A percentile compares a stretch with the other conserved stretches of the same genome.
These are phyloP conservation scores for Cyphomyrus plagiostoma DNA, from an alignment of 2,113 vertebrate genomes.

Conservation along the genomic window DNA sequence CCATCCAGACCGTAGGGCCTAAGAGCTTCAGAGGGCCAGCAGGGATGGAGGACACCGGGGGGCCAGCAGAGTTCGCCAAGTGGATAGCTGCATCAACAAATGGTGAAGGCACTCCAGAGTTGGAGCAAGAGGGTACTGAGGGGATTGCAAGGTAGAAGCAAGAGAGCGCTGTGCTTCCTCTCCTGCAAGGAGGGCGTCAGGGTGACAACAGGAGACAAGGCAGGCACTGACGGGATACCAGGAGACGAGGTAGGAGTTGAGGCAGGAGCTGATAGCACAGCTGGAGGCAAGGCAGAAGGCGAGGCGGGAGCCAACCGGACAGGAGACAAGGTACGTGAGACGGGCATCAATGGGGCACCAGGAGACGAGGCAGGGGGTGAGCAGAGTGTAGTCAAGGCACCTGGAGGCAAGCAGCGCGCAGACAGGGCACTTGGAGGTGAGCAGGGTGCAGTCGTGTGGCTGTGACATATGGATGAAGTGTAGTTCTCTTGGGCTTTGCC, in stretches of 20 bases:
- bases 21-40: neutral
- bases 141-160: neutral
- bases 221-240: neutral
- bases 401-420: no score
- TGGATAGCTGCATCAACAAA: no score
- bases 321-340: no score
- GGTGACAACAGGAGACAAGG: neutral
- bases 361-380: no score
- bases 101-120: neutral
- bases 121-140: neutral
- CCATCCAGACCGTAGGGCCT: neutral
- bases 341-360: no score
- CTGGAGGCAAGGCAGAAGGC: neutral
- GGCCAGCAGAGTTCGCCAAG: neutral
- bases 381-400: no score
- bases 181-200: neutral
- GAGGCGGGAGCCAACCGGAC: neutral
- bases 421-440: no score
- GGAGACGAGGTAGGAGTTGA: neutral
- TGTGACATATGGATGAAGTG: neutral
- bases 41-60: neutral
- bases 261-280: neutral
- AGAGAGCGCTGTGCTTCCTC: neutral
- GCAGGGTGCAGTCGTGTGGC: neutral
- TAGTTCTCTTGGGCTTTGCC: neutral